Conservation (phyloP, 1,140 invertebrate genomes). For the Aphidius gifuensis region DNA sequence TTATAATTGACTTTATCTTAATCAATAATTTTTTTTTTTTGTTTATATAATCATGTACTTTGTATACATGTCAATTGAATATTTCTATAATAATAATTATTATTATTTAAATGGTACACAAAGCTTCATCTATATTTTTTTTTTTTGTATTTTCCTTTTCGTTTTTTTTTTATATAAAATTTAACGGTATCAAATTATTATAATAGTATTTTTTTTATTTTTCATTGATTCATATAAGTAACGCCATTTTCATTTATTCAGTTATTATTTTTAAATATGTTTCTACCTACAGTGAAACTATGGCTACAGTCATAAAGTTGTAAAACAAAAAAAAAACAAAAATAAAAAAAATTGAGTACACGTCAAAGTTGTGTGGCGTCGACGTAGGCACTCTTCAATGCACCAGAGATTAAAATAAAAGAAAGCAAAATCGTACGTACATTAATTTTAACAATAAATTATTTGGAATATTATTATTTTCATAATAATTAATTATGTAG, state of each 20-base stretch:
- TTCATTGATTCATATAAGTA: constrained; percentile 16
- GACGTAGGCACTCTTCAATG: constrained; percentile 38
- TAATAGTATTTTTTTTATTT: not conserved
- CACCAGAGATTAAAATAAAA: constrained; percentile 20
- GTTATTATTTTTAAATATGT: not conserved
- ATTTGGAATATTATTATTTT: not conserved
- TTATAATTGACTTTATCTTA: constrained; percentile 29
- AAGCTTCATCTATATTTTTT: too few species aligned
- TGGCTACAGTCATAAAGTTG: not conserved
- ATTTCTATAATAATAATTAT: too few species aligned
- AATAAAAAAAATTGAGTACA: constrained; percentile 33
- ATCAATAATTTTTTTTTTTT: constrained; percentile 16
- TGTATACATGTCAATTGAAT: too few species aligned
- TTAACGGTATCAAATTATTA: not conserved
- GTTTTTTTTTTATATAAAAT: too few species aligned
- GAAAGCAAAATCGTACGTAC: constrained; percentile 6
- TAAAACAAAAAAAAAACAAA: constrained; percentile 13
- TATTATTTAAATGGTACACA: too few species aligned
- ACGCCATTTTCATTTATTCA: constrained; percentile 8
- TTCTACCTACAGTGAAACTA: constrained; percentile 10
- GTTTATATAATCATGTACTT: not conserved
- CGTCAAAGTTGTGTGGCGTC: constrained; percentile 44
- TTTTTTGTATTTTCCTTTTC: too few species aligned
- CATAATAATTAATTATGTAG: not conserved
- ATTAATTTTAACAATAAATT: too few species aligned